These are phyloP conservation scores for Ciconia stormi DNA, from an alignment of 2,113 vertebrate genomes.

Conservation along the genomic window DNA sequence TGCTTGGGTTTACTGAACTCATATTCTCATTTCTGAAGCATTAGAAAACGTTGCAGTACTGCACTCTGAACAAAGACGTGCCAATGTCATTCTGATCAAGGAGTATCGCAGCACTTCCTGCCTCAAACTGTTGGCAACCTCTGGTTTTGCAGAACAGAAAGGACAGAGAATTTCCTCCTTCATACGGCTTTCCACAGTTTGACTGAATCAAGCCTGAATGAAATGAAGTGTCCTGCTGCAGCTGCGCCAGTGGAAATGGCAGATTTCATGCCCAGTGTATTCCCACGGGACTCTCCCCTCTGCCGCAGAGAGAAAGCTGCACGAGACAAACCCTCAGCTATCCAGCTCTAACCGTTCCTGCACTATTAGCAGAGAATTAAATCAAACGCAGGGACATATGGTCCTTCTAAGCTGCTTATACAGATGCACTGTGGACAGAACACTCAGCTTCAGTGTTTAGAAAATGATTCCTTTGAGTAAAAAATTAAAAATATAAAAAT, in stretches of 20 bases:
- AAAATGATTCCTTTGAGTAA: neutral
- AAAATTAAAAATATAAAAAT: conserved; percentile 28
- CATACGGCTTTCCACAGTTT: neutral
- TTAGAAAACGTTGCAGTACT: accelerated
- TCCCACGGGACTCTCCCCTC: neutral
- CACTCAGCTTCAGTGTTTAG: neutral
- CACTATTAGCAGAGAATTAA: neutral
- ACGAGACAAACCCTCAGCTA: accelerated
- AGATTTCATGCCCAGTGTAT: neutral
- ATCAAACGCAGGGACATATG: neutral
- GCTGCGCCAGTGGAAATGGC: neutral
- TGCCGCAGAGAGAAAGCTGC: neutral
- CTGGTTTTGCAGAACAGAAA: neutral
- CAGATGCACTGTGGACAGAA: neutral
- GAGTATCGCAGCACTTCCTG: neutral
- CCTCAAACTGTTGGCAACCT: neutral
- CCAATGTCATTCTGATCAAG: neutral
- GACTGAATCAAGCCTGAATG: neutral
- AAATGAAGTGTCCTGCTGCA: neutral
- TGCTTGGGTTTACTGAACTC: accelerated
- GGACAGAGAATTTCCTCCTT: neutral
- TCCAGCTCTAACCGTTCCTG: neutral
- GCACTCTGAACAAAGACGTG: neutral
- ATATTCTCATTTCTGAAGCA: accelerated
- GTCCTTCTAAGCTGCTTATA: neutral